A percentile compares a stretch with the other conserved stretches of the same genome.
These are phyloP conservation scores for Pseudobourletiella spinata DNA, from an alignment of 1,140 invertebrate species.

Conservation along the genomic window DNA sequence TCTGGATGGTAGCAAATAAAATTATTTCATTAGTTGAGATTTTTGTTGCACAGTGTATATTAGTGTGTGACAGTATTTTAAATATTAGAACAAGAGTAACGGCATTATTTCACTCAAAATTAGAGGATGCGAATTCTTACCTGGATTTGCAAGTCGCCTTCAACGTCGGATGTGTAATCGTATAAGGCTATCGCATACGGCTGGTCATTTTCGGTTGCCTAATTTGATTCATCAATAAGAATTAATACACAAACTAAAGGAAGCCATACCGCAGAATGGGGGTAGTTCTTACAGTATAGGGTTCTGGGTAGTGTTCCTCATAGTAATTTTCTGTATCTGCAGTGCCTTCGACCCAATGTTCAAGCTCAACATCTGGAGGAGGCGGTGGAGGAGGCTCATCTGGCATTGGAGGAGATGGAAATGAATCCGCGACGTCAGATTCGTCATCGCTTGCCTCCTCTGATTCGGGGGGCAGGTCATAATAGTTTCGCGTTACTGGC, in stretches of 20 bases:
- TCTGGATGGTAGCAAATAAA: too few relatives aligned
- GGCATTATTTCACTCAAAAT: too few relatives aligned
- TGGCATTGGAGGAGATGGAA: conserved; percentile 62
- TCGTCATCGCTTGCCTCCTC: conserved; percentile 17
- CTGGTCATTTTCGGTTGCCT: conserved; percentile 40
- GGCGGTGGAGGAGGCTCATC: conserved; percentile 61
- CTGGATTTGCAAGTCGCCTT: conserved; percentile 61
- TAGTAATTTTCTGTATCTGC: not conserved
- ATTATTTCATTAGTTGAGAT: too few relatives aligned
- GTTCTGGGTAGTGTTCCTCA: conserved; percentile 27
- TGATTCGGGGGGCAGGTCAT: conserved; percentile 29
- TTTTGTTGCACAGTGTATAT: too few relatives aligned
- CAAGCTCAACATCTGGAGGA: conserved; percentile 41
- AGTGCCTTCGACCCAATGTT: not conserved
- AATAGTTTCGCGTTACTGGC: conserved; percentile 17
- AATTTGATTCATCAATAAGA: conserved; percentile 31
- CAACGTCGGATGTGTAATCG: conserved; percentile 58
- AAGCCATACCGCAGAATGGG: conserved; percentile 3
- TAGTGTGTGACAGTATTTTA: too few relatives aligned
- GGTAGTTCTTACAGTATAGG: conserved; percentile 8
- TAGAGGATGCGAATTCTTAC: too few relatives aligned
- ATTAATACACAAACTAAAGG: conserved; percentile 7
- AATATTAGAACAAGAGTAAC: too few relatives aligned
- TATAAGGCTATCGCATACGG: conserved; percentile 64
- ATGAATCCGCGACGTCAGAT: conserved; percentile 2